Base-by-base conservation (phyloP, 2,797 vertebrate genomes). In the Artibeus jamaicensis region DNA sequence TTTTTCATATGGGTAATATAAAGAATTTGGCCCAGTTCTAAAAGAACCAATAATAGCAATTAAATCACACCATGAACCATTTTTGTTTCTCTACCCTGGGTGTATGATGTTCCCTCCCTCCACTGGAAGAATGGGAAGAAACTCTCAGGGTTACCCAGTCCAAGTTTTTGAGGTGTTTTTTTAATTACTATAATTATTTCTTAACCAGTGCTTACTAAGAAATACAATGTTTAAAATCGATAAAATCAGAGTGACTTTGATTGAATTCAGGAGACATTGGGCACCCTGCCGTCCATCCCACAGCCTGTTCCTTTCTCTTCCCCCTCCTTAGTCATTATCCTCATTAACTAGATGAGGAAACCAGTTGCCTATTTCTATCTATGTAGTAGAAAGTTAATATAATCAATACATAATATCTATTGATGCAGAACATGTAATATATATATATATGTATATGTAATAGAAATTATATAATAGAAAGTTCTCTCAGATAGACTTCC, bases 41-140 rank as follows among this genome's bases (percentile, higher is more conserved):
- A 95, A 97, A 92, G 62, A 95, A 92, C 73, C 74, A 87, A 48
- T 88, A 94, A 93, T 86, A 91, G 39, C 39, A 76, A 59, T 59
- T 76, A 48, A 68, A 53, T 76, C 10, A 55, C 32, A 65, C 88
- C 32, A n/a, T 78, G 62, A 50, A 42, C 37, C 22, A n/a, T 70
- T 70, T 94, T 39, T 78, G 37, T 44, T 93, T 73, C 77, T 79
- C 55, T 8, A 1, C 26, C 19, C 32, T 32, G 22, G 6, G 19
- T 81, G 0, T 29, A 37, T 24, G 22, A 39, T 65, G 78, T 71
- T 67, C 39, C 37, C 55, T 91, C 91, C 68, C 48, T 53, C 5
- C 21, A 7, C 16, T 59, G 34, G 24, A 16, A 55, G 91, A 94
- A 70, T 15, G 70, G 16, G 39, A 68, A 83, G 77, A 29, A 79